Percentiles rank a stretch among this genome's conserved stretches.
Conservation (phyloP, 2,888 invertebrate species). For the Eristalis arbustorum region DNA sequence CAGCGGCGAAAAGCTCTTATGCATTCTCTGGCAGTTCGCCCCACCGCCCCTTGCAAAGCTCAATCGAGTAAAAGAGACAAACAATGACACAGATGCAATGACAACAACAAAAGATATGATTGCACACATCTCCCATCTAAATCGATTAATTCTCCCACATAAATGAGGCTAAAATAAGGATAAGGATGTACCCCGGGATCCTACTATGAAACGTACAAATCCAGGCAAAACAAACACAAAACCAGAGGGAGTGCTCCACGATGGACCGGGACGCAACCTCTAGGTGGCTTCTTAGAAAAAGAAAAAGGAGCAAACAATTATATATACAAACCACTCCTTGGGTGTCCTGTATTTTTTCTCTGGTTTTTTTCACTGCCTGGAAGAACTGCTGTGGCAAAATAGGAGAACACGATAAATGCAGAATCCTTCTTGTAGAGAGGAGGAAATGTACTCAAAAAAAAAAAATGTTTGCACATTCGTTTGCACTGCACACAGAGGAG, state of each 20-base stretch:
- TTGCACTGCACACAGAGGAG: neutral
- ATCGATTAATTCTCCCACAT: constrained; percentile 64
- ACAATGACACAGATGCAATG: constrained; percentile 63
- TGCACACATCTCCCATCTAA: constrained; percentile 60
- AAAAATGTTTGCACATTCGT: neutral
- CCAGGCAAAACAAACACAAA: constrained; percentile 44
- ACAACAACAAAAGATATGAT: constrained; percentile 49
- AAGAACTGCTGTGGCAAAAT: constrained; percentile 56
- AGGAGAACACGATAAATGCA: constrained; percentile 57
- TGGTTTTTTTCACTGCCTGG: constrained; percentile 37
- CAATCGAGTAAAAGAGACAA: constrained; percentile 61
- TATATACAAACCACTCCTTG: constrained; percentile 55
- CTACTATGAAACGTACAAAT: constrained; percentile 67
- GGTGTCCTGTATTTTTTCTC: neutral
- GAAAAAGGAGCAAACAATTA: neutral
- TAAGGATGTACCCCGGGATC: constrained; percentile 36
- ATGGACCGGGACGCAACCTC: neutral
- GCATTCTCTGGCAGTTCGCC: constrained; percentile 13
- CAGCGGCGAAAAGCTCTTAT: constrained; percentile 57
- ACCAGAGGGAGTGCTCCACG: neutral
- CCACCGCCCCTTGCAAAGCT: neutral
- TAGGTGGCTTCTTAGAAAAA: neutral
- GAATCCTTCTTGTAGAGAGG: constrained; percentile 63
- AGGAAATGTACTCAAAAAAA: constrained; percentile 10
- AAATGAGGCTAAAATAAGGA: constrained; percentile 45